Conservation (phyloP, 2,113 vertebrate species). For the Hoplias malabaricus region DNA sequence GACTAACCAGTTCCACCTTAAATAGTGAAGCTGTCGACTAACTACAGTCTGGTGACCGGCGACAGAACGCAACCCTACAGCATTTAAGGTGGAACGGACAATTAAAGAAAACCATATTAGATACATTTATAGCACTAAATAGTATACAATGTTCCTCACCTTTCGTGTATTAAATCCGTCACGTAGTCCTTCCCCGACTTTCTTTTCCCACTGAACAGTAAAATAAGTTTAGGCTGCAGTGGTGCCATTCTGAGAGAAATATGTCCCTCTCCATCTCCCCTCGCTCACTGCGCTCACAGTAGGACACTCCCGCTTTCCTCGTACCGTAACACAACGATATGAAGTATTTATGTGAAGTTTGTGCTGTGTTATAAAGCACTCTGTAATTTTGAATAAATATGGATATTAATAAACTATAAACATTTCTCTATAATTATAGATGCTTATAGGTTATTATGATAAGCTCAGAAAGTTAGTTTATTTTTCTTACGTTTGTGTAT, state of each 20-base stretch:
- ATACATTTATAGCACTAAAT: too few species aligned
- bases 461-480: background rate
- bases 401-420: background rate
- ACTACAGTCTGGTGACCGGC: too few species aligned
- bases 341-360: background rate
- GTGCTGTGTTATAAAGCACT: background rate
- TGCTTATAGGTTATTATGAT: background rate
- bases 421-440: background rate
- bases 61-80: too few species aligned
- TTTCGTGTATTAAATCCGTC: constrained; percentile 63
- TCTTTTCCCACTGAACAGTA: constrained; percentile 77
- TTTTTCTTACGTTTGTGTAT: background rate
- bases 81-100: too few species aligned
- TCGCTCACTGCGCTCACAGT: background rate
- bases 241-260: constrained; percentile 20
- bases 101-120: too few species aligned
- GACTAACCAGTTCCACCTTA: too few species aligned
- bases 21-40: background rate
- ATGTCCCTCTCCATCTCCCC: background rate
- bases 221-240: constrained; percentile 57
- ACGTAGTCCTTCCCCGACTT: constrained; percentile 79
- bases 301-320: background rate
- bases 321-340: background rate
- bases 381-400: background rate
- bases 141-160: constrained; percentile 35